phyloP scores from a whole-genome alignment of 1,140 invertebrate genomes.

The Gonatopus flavifemur region DNA sequence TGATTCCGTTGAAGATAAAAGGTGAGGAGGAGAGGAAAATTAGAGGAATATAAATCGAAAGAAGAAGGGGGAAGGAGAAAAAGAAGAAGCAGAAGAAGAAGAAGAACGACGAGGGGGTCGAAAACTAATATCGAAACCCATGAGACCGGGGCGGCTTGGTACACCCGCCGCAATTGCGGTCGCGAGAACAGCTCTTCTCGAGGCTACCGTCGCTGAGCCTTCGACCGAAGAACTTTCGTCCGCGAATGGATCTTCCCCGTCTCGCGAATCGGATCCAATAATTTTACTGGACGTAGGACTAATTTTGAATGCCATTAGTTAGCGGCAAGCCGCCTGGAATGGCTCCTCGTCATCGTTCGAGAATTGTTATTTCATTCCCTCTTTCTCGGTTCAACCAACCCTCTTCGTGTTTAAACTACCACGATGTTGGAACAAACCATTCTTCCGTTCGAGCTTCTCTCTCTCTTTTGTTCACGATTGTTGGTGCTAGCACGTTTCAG shows the following conservation, averaged over 20 bases:
- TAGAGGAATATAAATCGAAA: not conserved
- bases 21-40: not conserved
- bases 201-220: not conserved
- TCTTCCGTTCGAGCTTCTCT: not conserved
- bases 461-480: conserved; percentile 14
- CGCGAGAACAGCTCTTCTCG: conserved; percentile 35
- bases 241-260: not conserved
- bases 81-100: not conserved
- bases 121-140: conserved; percentile 54
- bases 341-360: conserved; percentile 20
- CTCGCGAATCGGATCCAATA: conserved; percentile 34
- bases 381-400: conserved; percentile 8
- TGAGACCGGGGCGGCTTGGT: no score
- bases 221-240: not conserved
- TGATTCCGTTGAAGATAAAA: conserved; percentile 8
- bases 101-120: conserved; percentile 26
- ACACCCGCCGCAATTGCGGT: conserved; percentile 50
- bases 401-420: not conserved
- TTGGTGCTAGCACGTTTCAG: conserved; percentile 16
- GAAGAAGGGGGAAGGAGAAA: not conserved
- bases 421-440: not conserved
- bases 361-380: conserved; percentile 43
- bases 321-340: conserved; percentile 43
- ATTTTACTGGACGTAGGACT: conserved; percentile 42
- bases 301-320: conserved; percentile 57